Conservation (phyloP, 2,888 invertebrate genomes). For the Tetranychus truncatus region DNA sequence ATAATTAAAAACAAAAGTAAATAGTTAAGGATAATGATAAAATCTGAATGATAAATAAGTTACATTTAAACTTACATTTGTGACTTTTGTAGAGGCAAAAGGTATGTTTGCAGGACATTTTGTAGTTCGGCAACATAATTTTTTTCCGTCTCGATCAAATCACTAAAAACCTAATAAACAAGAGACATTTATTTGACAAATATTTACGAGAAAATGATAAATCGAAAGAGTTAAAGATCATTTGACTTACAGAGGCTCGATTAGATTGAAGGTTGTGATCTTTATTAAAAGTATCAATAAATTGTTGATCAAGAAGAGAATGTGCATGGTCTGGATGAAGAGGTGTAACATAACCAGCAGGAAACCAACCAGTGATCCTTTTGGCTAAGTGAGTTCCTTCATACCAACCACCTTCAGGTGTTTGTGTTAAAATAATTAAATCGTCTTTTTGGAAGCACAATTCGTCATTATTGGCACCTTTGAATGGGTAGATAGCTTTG, state of each 20-base stretch:
- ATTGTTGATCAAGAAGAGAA: conserved; percentile 13
- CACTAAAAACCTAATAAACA: conserved; percentile 47
- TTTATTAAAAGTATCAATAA: conserved; percentile 43
- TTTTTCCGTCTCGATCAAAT: conserved; percentile 76
- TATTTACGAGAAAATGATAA: too few relatives aligned
- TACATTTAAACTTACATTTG: conserved; percentile 51
- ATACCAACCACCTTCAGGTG: conserved; percentile 97
- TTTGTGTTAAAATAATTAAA: conserved; percentile 85
- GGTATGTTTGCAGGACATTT: conserved; percentile 60
- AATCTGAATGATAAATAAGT: conserved; percentile 10
- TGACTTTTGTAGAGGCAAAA: conserved; percentile 65
- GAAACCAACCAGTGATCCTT: conserved; percentile 95
- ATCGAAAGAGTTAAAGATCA: too few relatives aligned
- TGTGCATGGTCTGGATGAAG: conserved; percentile 3
- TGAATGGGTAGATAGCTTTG: conserved; percentile 77
- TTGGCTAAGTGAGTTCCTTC: conserved; percentile 65
- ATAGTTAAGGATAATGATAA: conserved; percentile 12
- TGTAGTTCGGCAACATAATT: conserved; percentile 76
- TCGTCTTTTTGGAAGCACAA: conserved; percentile 88
- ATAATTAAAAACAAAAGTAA: conserved; percentile 29
- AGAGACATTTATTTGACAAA: too few relatives aligned
- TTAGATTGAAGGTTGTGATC: conserved; percentile 23
- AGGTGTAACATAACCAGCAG: conserved; percentile 87
- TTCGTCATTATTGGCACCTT: conserved; percentile 94
- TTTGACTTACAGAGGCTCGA: conserved; percentile 14